Percentiles rank a stretch among this genome's conserved stretches.
Evolutionary conservation across 1,140 invertebrate species (phyloP).

Genomic region (Riptortus pedestris): DNA sequence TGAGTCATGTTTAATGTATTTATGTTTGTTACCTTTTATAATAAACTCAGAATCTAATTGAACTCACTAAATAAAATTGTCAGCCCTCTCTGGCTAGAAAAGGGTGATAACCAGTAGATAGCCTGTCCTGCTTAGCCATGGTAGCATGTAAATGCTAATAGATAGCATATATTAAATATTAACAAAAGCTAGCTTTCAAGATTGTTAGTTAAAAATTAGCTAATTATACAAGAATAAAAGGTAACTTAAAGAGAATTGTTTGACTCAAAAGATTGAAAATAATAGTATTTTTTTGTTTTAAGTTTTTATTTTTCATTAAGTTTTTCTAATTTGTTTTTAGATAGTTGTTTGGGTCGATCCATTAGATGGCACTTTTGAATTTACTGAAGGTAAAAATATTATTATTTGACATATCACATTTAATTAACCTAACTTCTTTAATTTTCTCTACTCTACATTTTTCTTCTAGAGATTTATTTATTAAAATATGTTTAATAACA

Average conservation of each 20-base stretch:
- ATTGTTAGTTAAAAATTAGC: neutral
- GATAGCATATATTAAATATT: neutral
- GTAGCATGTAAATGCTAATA: neutral
- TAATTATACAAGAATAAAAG: neutral
- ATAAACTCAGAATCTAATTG: too few relatives aligned
- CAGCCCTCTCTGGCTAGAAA: too few relatives aligned
- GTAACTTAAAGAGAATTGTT: neutral
- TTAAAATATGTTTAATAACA: neutral
- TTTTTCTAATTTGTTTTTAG: conserved; percentile 39
- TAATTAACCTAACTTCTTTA: neutral
- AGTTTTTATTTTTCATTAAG: neutral
- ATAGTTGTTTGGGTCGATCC: conserved; percentile 96
- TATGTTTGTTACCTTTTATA: too few relatives aligned
- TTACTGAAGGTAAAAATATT: conserved; percentile 59
- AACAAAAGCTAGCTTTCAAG: neutral
- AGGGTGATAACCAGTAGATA: too few relatives aligned
- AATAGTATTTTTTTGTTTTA: neutral
- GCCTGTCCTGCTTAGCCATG: too few relatives aligned
- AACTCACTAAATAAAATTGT: too few relatives aligned
- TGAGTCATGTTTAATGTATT: too few relatives aligned
- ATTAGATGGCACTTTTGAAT: conserved; percentile 91
- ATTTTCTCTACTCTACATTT: too few relatives aligned
- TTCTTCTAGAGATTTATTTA: too few relatives aligned
- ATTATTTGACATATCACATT: neutral
- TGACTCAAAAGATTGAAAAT: too few relatives aligned